A percentile compares a stretch with the other conserved stretches of the same genome.
These are phyloP conservation scores for Sinocyclocheilus grahami DNA, from an alignment of 2,113 vertebrate species.

Conservation along the genomic window DNA sequence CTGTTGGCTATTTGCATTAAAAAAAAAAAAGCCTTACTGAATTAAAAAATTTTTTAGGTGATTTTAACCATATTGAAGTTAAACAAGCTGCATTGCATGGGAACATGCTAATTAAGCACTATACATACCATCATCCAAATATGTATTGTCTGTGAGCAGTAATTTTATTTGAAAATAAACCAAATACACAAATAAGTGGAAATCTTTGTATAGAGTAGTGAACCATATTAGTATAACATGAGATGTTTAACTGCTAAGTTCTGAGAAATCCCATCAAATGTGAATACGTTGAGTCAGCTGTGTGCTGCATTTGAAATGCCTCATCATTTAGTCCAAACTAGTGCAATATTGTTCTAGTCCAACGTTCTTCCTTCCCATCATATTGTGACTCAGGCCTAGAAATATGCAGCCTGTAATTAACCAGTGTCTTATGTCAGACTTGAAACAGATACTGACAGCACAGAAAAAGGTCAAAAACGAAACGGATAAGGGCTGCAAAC, in stretches of 20 bases:
- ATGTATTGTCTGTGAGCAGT: background rate
- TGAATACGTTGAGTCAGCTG: background rate
- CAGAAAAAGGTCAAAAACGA: background rate
- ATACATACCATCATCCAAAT: background rate
- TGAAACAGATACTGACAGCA: background rate
- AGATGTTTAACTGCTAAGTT: background rate
- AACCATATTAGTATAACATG: background rate
- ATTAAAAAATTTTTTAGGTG: background rate
- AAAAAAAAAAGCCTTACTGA: background rate
- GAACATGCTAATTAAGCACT: background rate
- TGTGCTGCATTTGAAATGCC: background rate
- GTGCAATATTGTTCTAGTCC: background rate
- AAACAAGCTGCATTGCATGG: background rate
- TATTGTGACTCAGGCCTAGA: constrained; percentile 13
- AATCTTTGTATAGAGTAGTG: background rate
- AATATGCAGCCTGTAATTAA: background rate
- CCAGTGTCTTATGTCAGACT: background rate
- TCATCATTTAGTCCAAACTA: background rate
- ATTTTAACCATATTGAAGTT: background rate
- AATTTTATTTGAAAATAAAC: background rate
- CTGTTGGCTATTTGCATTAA: background rate
- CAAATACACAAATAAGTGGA: background rate
- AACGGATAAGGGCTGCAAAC: background rate
- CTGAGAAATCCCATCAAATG: background rate
- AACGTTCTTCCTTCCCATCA: constrained; percentile 19